These are phyloP conservation scores for Amphimallon solstitiale DNA, from an alignment of 2,888 invertebrate species.

Conservation along the genomic window DNA sequence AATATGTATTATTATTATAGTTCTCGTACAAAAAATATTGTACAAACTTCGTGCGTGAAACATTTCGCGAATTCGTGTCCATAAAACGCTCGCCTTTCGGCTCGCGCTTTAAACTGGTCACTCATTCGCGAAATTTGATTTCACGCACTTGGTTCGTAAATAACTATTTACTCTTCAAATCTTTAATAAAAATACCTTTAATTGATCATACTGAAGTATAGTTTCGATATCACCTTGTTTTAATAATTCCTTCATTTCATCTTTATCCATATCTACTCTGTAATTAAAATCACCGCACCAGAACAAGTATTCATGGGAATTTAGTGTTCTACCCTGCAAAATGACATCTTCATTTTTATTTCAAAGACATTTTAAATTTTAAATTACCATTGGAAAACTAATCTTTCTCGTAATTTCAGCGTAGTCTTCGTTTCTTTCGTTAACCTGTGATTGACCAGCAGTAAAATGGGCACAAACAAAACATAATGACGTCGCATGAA, in stretches of 20 bases:
- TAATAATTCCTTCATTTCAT: constrained; percentile 88
- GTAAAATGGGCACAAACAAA: constrained; percentile 99
- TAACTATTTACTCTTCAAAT: background rate
- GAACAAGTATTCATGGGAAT: constrained; percentile 97
- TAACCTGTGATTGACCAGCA: constrained; percentile 96
- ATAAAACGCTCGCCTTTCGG: too few species aligned
- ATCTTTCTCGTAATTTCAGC: constrained; percentile 93
- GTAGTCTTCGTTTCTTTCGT: constrained; percentile 96
- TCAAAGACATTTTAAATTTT: constrained; percentile 1
- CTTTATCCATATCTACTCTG: constrained; percentile 94
- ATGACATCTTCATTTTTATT: background rate
- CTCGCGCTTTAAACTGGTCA: too few species aligned
- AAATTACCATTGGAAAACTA: constrained; percentile 86
- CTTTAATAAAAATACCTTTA: constrained; percentile 65
- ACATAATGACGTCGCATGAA: constrained; percentile 93
- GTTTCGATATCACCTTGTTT: constrained; percentile 78
- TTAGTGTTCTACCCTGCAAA: constrained; percentile 79
- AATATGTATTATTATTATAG: too few species aligned
- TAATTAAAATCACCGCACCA: constrained; percentile 99
- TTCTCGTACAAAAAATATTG: too few species aligned
- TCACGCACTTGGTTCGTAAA: too few species aligned
- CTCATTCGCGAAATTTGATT: too few species aligned
- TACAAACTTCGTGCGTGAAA: too few species aligned
- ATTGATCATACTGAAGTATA: constrained; percentile 88
- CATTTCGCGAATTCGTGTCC: too few species aligned